phyloP scores from a whole-genome alignment of 1,140 invertebrate species.

The Drosophila nikananu region DNA sequence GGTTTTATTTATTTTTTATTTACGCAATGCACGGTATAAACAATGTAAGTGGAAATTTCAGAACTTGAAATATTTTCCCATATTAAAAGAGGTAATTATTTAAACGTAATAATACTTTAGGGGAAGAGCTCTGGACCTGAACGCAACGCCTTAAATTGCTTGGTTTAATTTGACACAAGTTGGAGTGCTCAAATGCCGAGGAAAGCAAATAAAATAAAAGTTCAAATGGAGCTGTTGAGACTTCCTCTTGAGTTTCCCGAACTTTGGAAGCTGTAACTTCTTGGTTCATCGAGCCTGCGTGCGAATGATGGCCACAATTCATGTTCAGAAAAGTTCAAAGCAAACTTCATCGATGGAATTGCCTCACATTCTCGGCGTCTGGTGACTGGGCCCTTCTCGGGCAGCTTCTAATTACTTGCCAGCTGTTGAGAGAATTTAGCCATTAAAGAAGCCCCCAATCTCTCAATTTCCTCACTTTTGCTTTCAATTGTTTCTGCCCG shows the following conservation, averaged over 20 bases:
- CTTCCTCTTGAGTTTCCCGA: conserved; percentile 47
- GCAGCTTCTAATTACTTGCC: conserved; percentile 60
- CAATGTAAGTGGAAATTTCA: not conserved
- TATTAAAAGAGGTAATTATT: not conserved
- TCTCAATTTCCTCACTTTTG: conserved; percentile 37
- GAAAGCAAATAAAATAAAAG: conserved; percentile 15
- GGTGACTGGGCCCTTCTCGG: not conserved
- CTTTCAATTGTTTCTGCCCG: conserved; percentile 50
- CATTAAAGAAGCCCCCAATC: conserved; percentile 39
- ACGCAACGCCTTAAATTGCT: conserved; percentile 44
- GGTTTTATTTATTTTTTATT: not conserved
- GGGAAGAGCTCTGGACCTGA: conserved; percentile 40
- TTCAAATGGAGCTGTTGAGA: conserved; percentile 56
- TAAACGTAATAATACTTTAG: conserved; percentile 27
- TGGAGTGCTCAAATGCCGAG: conserved; percentile 21
- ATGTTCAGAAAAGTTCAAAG: conserved; percentile 63
- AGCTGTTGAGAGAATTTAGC: conserved; percentile 43
- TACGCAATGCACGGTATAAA: not conserved
- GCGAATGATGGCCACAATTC: conserved; percentile 49
- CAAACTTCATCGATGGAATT: conserved; percentile 34
- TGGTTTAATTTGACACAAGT: conserved; percentile 65
- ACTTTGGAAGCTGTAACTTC: conserved; percentile 17
- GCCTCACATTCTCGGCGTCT: conserved; percentile 2
- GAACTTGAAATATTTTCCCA: not conserved
- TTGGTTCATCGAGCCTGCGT: conserved; percentile 9